These are phyloP conservation scores for Drosophila nigromelanica DNA, from an alignment of 1,140 invertebrate genomes.

Conservation along the genomic window DNA sequence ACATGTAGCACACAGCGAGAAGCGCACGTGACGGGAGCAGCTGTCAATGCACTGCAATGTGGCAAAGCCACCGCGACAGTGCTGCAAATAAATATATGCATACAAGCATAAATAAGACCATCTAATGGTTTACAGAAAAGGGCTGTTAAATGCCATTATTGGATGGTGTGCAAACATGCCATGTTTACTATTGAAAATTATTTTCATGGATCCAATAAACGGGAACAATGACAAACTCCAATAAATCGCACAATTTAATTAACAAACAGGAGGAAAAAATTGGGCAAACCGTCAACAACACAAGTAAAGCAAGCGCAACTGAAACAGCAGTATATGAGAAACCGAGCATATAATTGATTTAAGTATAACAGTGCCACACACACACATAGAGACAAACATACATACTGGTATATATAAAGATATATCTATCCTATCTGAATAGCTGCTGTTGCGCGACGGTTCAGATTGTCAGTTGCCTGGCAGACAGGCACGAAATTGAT, in stretches of 20 bases:
- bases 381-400: constrained; percentile 31
- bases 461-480: constrained; percentile 35
- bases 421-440: constrained; percentile 18
- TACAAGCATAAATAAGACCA: constrained; percentile 23
- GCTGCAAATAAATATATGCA: constrained; percentile 16
- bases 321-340: constrained; percentile 35
- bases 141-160: constrained; percentile 32
- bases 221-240: constrained; percentile 33
- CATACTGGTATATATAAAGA: constrained; percentile 34
- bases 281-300: constrained; percentile 14
- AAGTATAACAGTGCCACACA: constrained; percentile 46
- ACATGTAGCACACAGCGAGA: constrained; percentile 30
- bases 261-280: constrained; percentile 34
- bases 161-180: constrained; percentile 1
- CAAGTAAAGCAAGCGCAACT: constrained; percentile 9
- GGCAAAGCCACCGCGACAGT: constrained; percentile 35
- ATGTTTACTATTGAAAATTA: constrained; percentile 25
- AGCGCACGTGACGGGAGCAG: constrained; percentile 36
- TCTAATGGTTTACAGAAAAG: constrained; percentile 31
- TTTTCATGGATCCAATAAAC: constrained; percentile 20
- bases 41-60: constrained; percentile 33
- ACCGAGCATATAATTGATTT: constrained; percentile 75
- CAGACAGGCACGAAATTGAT: constrained; percentile 70
- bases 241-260: constrained; percentile 54
- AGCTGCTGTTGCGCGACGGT: constrained; percentile 11